These are phyloP conservation scores for Sinhomidia bicolor DNA, from an alignment of 2,888 invertebrate genomes.

Conservation along the genomic window DNA sequence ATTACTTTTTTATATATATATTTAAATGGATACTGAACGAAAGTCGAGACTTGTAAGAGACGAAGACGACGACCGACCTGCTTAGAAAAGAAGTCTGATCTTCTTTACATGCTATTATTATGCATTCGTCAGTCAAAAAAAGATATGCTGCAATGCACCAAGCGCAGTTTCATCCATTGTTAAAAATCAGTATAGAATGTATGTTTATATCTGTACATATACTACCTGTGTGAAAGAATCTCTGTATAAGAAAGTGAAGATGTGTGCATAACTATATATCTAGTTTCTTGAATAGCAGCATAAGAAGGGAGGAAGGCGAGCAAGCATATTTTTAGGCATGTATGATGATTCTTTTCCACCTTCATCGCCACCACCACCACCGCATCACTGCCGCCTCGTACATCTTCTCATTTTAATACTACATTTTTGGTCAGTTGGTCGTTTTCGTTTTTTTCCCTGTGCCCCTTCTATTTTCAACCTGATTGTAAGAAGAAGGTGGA, in stretches of 20 bases:
- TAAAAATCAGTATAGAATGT: too few relatives aligned
- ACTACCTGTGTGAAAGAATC: background rate
- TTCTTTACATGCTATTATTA: slow-evolving; percentile 10
- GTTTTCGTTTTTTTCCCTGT: slow-evolving; percentile 44
- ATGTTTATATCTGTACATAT: background rate
- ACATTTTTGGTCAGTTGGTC: slow-evolving; percentile 73
- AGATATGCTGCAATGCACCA: background rate
- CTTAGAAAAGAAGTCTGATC: background rate
- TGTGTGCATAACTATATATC: background rate
- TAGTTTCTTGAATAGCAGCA: background rate
- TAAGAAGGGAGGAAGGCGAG: slow-evolving; percentile 24
- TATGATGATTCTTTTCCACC: slow-evolving; percentile 11
- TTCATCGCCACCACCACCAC: background rate
- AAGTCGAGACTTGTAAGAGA: background rate
- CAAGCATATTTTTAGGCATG: slow-evolving; percentile 24
- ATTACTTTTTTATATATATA: too few relatives aligned
- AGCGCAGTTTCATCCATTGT: slow-evolving; percentile 9
- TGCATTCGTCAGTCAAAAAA: background rate
- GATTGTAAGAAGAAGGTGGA: background rate
- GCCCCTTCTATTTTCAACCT: slow-evolving; percentile 27
- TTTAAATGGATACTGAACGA: slow-evolving; percentile 7
- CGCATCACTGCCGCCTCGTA: background rate
- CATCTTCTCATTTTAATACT: slow-evolving; percentile 64
- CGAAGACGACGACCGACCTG: slow-evolving; percentile 14
- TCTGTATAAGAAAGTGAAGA: slow-evolving; percentile 24